These are phyloP conservation scores for Siniperca undulata DNA, from an alignment of 2,797 vertebrate species.

Conservation along the genomic window DNA sequence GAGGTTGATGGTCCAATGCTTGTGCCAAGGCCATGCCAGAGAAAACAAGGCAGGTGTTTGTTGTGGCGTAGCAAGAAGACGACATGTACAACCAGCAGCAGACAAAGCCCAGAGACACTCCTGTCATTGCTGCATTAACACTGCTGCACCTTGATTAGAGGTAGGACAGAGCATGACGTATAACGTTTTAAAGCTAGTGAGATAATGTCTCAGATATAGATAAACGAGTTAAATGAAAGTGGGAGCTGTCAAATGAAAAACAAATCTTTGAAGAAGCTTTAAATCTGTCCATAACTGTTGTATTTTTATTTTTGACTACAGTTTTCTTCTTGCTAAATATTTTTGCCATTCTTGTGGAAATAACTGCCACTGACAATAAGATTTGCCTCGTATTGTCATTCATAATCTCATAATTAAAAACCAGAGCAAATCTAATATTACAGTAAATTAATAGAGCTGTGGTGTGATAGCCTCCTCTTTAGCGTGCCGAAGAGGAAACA, in stretches of 20 bases:
- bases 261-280: neutral
- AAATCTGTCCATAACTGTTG: neutral
- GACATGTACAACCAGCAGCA: conserved; percentile 4
- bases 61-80: conserved; percentile 5
- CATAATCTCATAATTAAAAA: conserved; percentile 52
- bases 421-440: conserved; percentile 42
- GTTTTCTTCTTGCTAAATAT: conserved; percentile 5
- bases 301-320: neutral
- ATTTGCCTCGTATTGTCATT: conserved; percentile 21
- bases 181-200: conserved; percentile 24
- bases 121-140: conserved; percentile 31
- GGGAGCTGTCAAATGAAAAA: conserved; percentile 22
- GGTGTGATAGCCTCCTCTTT: neutral
- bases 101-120: conserved; percentile 16
- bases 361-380: conserved; percentile 18
- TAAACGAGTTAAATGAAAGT: neutral
- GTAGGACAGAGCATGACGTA: conserved; percentile 28
- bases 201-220: conserved; percentile 43
- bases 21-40: conserved; percentile 18
- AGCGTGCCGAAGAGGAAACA: neutral
- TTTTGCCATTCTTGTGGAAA: conserved; percentile 23
- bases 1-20: conserved; percentile 63
- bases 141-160: conserved; percentile 22
- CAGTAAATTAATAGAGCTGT: conserved; percentile 23
- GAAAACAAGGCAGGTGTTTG: conserved; percentile 44